A percentile compares a stretch with the other conserved stretches of the same genome.
phyloP scores from a whole-genome alignment of 2,113 vertebrate genomes.

The Prunella fulvescens region DNA sequence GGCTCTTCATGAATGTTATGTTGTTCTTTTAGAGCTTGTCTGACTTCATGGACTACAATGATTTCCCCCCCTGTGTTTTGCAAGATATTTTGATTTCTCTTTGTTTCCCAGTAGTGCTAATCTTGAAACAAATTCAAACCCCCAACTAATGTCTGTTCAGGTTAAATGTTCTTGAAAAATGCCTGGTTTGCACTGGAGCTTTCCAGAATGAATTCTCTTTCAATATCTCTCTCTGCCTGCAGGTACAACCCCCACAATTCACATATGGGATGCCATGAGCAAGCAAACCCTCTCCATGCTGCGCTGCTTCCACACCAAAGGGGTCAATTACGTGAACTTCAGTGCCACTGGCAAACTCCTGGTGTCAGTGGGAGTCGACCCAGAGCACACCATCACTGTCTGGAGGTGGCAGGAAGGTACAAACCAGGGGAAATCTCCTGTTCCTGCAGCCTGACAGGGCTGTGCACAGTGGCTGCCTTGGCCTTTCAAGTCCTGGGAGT shows the following conservation, averaged over 20 bases:
- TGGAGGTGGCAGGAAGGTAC: conserved; percentile 99
- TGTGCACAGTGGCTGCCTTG: background rate
- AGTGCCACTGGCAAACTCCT: conserved; percentile 96
- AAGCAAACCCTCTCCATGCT: conserved; percentile 96
- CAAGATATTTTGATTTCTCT: background rate
- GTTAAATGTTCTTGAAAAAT: background rate
- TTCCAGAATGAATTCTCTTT: background rate
- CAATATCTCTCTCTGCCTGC: background rate
- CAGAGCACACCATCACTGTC: conserved; percentile 92
- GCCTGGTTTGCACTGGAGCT: background rate
- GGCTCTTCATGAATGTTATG: background rate
- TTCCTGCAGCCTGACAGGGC: background rate
- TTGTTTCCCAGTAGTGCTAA: background rate
- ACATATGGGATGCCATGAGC: conserved; percentile 94
- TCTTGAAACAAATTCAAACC: background rate
- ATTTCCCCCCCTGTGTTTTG: background rate
- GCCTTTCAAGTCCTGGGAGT: background rate
- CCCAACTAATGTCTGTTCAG: conserved; percentile 9
- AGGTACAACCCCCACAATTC: conserved; percentile 92
- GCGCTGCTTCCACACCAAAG: conserved; percentile 90
- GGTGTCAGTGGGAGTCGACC: conserved; percentile 91
- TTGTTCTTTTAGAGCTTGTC: conserved; percentile 7
- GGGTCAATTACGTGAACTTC: conserved; percentile 91
- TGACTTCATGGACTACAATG: background rate
- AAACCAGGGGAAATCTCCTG: accelerated